Percentiles rank a stretch among this genome's conserved stretches.
Conservation (phyloP, 2,113 vertebrate species). For the Canis aureus region DNA sequence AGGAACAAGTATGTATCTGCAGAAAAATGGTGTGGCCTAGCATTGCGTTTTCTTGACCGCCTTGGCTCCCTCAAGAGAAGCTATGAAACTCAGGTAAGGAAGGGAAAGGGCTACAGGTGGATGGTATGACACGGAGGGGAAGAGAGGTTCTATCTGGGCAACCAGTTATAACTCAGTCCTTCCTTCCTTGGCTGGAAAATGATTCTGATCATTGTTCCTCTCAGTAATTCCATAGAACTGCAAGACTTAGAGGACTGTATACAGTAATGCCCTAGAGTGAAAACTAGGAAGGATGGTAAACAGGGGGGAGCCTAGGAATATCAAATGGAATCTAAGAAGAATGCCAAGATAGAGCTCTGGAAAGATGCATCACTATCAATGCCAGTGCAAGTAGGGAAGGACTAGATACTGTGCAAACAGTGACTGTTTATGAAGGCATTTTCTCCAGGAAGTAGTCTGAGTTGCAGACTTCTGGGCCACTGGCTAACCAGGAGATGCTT, state of each 20-base stretch:
- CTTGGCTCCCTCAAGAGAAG: conserved; percentile 91
- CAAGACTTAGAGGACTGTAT: background rate
- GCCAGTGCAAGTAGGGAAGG: background rate
- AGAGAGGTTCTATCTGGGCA: background rate
- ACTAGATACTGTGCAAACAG: background rate
- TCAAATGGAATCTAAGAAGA: conserved; percentile 19
- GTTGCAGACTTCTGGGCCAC: background rate
- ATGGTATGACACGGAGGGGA: background rate
- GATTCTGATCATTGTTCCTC: background rate
- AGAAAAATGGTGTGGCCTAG: conserved; percentile 93
- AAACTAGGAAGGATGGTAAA: conserved; percentile 37
- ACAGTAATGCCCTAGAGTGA: conserved; percentile 22
- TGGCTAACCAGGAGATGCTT: conserved; percentile 29
- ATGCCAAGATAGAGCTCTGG: background rate
- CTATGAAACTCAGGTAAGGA: conserved; percentile 92
- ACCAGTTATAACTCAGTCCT: background rate
- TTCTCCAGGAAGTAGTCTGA: background rate
- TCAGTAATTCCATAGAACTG: background rate
- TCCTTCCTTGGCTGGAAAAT: background rate
- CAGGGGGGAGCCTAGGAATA: background rate
- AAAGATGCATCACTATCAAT: background rate
- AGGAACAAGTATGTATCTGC: conserved; percentile 89
- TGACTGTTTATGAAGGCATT: background rate
- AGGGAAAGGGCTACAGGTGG: background rate
- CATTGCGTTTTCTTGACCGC: conserved; percentile 91